phyloP scores from a whole-genome alignment of 2,113 vertebrate species.

The Strix uralensis region DNA sequence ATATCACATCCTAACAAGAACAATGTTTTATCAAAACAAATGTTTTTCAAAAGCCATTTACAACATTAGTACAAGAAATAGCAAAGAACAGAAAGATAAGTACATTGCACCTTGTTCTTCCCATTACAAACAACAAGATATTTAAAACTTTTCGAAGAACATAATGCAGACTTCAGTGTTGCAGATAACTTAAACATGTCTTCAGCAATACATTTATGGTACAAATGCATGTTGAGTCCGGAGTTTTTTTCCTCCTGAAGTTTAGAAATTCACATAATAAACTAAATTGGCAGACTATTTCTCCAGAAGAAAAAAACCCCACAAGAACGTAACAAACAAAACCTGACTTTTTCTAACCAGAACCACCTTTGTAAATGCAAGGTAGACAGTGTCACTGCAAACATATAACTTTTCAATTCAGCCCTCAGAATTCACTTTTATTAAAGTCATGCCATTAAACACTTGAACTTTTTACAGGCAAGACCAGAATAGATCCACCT shows the following conservation, averaged over 20 bases:
- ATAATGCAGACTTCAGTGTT: rapidly evolving
- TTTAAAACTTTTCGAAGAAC: background rate
- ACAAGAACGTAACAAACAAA: background rate
- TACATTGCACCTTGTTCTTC: background rate
- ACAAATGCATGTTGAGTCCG: background rate
- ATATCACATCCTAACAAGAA: background rate
- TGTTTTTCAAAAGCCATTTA: background rate
- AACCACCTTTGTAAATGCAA: background rate
- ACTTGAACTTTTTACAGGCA: background rate
- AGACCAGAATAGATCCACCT: background rate
- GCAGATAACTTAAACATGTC: background rate
- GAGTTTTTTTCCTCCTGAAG: background rate
- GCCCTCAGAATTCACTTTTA: background rate
- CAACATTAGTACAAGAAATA: background rate
- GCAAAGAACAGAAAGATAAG: background rate
- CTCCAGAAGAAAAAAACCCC: background rate
- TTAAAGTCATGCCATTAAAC: background rate
- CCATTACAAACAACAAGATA: background rate
- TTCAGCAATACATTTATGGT: background rate
- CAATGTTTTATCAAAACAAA: background rate
- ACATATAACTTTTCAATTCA: background rate
- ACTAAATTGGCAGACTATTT: background rate
- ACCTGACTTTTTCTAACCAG: background rate
- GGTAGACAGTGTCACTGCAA: background rate
- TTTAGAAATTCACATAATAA: background rate